phyloP scores from a whole-genome alignment of 2,888 invertebrate genomes.

The Allolobophora icterica region DNA sequence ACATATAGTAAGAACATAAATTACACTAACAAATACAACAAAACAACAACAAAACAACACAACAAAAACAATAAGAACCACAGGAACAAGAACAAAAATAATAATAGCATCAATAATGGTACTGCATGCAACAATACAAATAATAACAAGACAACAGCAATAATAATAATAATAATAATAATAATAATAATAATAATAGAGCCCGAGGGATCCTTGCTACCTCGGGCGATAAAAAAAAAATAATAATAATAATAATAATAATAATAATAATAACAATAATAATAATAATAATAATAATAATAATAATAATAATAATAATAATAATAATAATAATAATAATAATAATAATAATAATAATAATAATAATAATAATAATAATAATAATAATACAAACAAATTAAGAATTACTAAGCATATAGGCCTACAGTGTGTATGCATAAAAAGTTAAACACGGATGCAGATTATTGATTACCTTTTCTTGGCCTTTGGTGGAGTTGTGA shows the following conservation, averaged over 20 bases:
- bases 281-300: background rate
- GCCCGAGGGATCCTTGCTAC: no score
- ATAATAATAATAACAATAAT: background rate
- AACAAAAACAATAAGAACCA: background rate
- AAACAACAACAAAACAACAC: no score
- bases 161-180: background rate
- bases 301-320: background rate
- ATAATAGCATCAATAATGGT: background rate
- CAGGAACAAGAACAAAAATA: background rate
- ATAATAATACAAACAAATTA: background rate
- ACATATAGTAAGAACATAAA: no score
- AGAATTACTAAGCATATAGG: no score
- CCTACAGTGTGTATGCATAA: no score
- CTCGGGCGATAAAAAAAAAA: no score
- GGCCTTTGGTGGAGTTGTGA: conserved; percentile 1
- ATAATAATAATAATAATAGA: background rate
- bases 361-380: background rate
- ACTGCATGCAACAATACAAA: background rate
- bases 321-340: no score
- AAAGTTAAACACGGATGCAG: background rate
- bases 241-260: background rate
- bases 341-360: background rate
- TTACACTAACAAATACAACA: no score
- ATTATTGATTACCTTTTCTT: background rate
- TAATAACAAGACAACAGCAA: no score